Percentiles rank a stretch among this genome's conserved stretches.
phyloP scores from a whole-genome alignment of 2,888 invertebrate species.

The Meganola albula region DNA sequence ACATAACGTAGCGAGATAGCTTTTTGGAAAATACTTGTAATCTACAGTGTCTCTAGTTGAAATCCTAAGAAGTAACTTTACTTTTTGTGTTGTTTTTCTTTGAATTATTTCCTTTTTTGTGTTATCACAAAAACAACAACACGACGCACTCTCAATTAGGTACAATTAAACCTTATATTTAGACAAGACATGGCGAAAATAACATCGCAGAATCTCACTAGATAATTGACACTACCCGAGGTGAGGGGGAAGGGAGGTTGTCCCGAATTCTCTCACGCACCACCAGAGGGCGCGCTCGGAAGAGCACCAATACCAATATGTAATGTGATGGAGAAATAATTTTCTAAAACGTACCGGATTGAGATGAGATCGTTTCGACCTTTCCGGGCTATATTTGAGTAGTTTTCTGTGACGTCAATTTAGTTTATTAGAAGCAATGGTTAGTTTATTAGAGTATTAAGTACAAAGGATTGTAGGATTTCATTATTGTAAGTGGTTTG shows the following conservation, averaged over 20 bases:
- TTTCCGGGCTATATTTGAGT: slow-evolving; percentile 47
- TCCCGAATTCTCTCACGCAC: slow-evolving; percentile 63
- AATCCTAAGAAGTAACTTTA: too few relatives aligned
- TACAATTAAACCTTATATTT: too few relatives aligned
- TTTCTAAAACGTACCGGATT: slow-evolving; percentile 69
- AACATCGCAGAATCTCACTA: too few relatives aligned
- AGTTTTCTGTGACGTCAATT: slow-evolving; percentile 62
- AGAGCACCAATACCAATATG: slow-evolving; percentile 61
- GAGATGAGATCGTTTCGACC: slow-evolving; percentile 41
- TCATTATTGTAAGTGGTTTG: slow-evolving; percentile 15
- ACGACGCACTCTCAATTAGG: too few relatives aligned
- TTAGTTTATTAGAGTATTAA: slow-evolving; percentile 4
- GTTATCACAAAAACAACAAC: too few relatives aligned
- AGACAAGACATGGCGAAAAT: too few relatives aligned
- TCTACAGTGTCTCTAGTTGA: too few relatives aligned
- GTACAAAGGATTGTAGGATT: slow-evolving; percentile 12
- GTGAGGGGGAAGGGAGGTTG: slow-evolving; percentile 28
- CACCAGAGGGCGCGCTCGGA: slow-evolving; percentile 61
- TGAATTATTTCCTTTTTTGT: too few relatives aligned
- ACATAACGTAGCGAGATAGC: too few relatives aligned
- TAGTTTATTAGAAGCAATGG: slow-evolving; percentile 51
- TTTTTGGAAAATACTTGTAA: too few relatives aligned
- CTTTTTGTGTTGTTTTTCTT: too few relatives aligned
- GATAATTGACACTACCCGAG: slow-evolving; percentile 44
- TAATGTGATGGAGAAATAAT: slow-evolving; percentile 71